Evolutionary conservation across 2,797 vertebrate genomes (phyloP), one percentile per base, ranked within the genome.

Genomic region (Myiotriccus ornatus): DNA sequence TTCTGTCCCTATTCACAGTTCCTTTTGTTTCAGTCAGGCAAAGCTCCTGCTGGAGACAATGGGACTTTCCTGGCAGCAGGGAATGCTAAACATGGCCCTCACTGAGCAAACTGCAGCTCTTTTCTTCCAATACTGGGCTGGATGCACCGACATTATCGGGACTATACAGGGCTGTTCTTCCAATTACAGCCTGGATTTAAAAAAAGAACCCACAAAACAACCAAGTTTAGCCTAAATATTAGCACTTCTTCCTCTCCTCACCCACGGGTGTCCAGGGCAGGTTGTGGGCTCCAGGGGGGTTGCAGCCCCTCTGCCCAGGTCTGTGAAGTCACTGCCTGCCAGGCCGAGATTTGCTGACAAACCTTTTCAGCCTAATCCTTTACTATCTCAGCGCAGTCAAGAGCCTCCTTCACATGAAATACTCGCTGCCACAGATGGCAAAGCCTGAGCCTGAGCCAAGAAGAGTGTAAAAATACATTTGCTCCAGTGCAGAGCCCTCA

Each of bases 401-500:
- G 92, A 94, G 95, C 84, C 74, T 75, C 89, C 95, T 95, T 77
- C 81, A 67, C 81, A 70, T 87, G 90, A 77, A 92, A 90, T 93
- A 87, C 90, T 92, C 88, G 84, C 93, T 93, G 93, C 90, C 94
- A 80, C 96, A 95, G 96, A 96, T 95, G 95, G 96, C 90, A 35
- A 22, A 95, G 77, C 62, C 91, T 49, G 83, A 95, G 90, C 59
- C 34, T 3, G 30, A 89, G 95, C 95, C 92, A 95, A 30, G 22
- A 87, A 27, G 88, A 70, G 93, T 56, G 95, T 32, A 83, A 93
- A 95, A 95, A 92, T 89, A 77, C 90, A 84, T 92, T 82, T 73
- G 52, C 84, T 68, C 62, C 78, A 56, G 32, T 39, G 81, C 18
- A 57, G 86, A 78, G 34, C 44, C 73, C 59, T 81, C 73, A 44